Base-by-base conservation (phyloP, 2,888 invertebrate genomes). In the Acronicta alni region DNA sequence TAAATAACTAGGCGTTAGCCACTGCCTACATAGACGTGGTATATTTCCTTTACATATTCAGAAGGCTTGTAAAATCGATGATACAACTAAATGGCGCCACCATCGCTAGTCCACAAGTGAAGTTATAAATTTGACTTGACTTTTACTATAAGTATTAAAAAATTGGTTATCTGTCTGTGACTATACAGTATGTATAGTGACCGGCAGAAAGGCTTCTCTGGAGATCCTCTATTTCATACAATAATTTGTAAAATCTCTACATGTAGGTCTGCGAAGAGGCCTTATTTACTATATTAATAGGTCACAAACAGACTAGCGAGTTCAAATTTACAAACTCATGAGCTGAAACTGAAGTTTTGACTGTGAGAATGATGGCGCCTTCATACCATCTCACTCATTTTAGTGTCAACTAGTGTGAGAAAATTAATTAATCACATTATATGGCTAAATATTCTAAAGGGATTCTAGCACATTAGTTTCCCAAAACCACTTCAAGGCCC, bases 1-100 rank as follows among this genome's bases (percentile, higher is more conserved):
- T 88, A 91, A 88, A 87, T 91, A 90, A 88, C 88, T 88, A 89
- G 87, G 76, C 82, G 70, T 82, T 79, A 84, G 87, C 86, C 79
- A 80, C 87, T 89, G 88, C 74, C 77, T 85, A 84, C 57, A 54
- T 67, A 63, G 57, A 63, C 63, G 48, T 61, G 71, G 68, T 78
- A 77, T 69, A 77, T 67, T 71, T 70, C 62, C 57, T 55, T 63
- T 67, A 72, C 48, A 69, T 55, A 53, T 49, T 54, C 17, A 54
- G 54, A 61, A 48, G 41, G 51, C 39, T 57, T 37, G n/a, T 20
- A 39, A 51, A 47, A 30, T 39, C 17, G 26, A 54, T 16, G 15
- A 42, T 14, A 14, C 20, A 26, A 10, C n/a, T 17, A 37, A 32
- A 38, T 16, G 39, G 56, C 37, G 16, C 48, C 44, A 52, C 32